Conservation (phyloP, 2,888 invertebrate genomes). For the Diploptera punctata region DNA sequence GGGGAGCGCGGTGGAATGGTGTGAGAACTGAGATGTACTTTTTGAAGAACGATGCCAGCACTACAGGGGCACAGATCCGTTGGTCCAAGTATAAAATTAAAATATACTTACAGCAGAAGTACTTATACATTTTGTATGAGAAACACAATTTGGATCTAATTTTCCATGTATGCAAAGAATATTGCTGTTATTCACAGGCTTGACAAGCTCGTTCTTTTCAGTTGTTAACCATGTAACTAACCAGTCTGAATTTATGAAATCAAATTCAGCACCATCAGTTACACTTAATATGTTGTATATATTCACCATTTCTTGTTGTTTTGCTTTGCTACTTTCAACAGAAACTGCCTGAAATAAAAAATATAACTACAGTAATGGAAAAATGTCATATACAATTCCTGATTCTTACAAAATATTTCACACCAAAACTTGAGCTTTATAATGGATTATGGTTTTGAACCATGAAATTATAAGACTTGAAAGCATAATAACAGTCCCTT, state of each 20-base stretch:
- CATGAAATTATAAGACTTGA: too few relatives aligned
- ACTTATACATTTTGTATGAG: slow-evolving; percentile 19
- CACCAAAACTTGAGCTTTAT: too few relatives aligned
- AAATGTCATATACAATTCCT: too few relatives aligned
- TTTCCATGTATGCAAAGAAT: slow-evolving; percentile 58
- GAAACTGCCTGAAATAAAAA: slow-evolving; percentile 5
- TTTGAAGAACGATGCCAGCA: too few relatives aligned
- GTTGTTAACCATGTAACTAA: slow-evolving; percentile 58
- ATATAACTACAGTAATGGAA: too few relatives aligned
- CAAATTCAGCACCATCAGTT: slow-evolving; percentile 42
- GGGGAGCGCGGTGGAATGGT: too few relatives aligned
- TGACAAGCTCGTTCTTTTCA: slow-evolving; percentile 51
- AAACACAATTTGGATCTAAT: slow-evolving; percentile 53
- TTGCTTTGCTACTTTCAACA: slow-evolving; percentile 10
- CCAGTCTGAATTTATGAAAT: slow-evolving; percentile 62
- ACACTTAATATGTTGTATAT: slow-evolving; percentile 6
- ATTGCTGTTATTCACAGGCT: slow-evolving; percentile 56
- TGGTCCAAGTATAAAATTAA: too few relatives aligned
- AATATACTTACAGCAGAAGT: slow-evolving; percentile 27
- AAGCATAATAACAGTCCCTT: too few relatives aligned
- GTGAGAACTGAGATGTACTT: too few relatives aligned
- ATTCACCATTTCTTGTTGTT: slow-evolving; percentile 8
- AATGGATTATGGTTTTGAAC: too few relatives aligned
- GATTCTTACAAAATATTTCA: too few relatives aligned
- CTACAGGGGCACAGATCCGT: too few relatives aligned